Base-by-base conservation (phyloP, 2,888 invertebrate genomes). In the Drosophila borealis region DNA sequence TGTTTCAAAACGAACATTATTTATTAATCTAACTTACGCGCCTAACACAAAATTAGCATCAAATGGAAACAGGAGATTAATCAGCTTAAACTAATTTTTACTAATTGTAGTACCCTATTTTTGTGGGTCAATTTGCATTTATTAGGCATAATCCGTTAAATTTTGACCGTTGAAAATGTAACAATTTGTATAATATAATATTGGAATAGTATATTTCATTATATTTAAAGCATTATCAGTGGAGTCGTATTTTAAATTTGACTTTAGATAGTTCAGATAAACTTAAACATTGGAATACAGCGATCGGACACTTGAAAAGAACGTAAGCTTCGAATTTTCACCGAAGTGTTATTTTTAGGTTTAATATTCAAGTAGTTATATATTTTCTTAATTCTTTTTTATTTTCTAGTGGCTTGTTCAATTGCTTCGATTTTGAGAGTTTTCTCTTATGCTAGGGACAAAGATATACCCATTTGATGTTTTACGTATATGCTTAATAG, bases 401-500 rank as follows among this genome's bases (percentile, higher is more conserved):
- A 59, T 56, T 46, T 64, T 14, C 72, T 77, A 76, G 46, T 71
- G 63, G 73, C 77, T 63, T 54, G 44, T 36, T 53, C 21, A 70
- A 74, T 61, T 61, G 54, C 53, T 50, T 53, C 37, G 60, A 68
- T 69, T 39, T 29, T 9, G 14, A 25, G 60, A 55, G n/a, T 44
- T 69, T 42, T 42, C 2, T 14, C 63, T 60, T 71, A 63, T 5
- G 9, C 37, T 61, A 77, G 79, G 75, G 75, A 68, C 79, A 74
- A 17, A 13, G 37, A 59, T 33, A 69, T 51, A 37, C 6, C 49
- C 25, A 55, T 11, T 46, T 55, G 36, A 42, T 44, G 53, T 39
- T 41, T 74, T 73, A 78, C 78, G 78, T 74, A 78, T 61, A 60
- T 72, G 19, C 17, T 33, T 54, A 39, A 41, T 50, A 74, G 67